A percentile compares a stretch with the other conserved stretches of the same genome.
Conservation (phyloP, 2,797 vertebrate genomes). For the Fringilla coelebs region DNA sequence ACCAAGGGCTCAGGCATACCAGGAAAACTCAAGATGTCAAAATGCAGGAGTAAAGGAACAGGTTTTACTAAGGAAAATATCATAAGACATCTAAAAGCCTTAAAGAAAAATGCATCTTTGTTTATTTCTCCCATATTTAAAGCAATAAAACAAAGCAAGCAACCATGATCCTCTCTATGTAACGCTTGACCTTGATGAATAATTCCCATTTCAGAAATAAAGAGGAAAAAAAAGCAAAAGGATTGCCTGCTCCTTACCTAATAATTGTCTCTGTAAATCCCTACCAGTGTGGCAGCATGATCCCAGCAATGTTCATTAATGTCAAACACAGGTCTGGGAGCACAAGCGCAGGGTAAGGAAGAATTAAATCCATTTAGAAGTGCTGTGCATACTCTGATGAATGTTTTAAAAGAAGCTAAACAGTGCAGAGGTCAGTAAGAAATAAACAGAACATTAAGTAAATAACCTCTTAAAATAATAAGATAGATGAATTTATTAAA, state of each 20-base stretch:
- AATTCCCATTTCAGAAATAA: neutral
- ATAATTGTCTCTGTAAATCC: neutral
- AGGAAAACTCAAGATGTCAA: neutral
- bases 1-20: neutral
- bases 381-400: neutral
- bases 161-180: neutral
- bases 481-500: constrained; percentile 1
- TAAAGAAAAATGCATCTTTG: neutral
- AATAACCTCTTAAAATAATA: constrained; percentile 50
- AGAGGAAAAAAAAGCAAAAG: neutral
- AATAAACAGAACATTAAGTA: constrained; percentile 21
- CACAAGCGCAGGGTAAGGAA: neutral
- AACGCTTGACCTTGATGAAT: neutral
- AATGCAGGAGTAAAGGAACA: neutral
- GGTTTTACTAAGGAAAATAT: neutral
- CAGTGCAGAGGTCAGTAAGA: neutral
- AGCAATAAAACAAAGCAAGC: neutral
- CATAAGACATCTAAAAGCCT: rapidly evolving
- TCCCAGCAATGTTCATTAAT: neutral
- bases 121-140: neutral
- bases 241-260: neutral
- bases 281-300: neutral
- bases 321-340: neutral
- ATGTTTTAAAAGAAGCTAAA: neutral
- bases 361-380: neutral